Base-by-base conservation (phyloP, 2,113 vertebrate genomes). In the Peromyscus maniculatus region DNA sequence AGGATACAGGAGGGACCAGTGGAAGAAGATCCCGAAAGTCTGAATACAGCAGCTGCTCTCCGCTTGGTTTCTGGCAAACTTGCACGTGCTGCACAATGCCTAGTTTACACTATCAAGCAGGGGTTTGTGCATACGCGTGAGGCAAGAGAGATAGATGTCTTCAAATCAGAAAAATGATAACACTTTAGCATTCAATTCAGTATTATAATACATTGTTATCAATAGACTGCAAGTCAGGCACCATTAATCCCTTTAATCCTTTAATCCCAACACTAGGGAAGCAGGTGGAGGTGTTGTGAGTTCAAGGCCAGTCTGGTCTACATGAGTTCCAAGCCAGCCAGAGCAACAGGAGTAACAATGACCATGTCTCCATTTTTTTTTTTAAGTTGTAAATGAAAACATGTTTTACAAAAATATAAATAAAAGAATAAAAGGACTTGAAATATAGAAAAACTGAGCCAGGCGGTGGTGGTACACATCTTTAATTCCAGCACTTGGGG, bases 141-240 rank as follows among this genome's bases (percentile, higher is more conserved):
- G 74, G 87, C 74, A 87, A 74, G 10, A 57, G 33, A 94, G 16
- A 93, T 0, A 66, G 39, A 9, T 83, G 2, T 49, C 67, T 95
- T 95, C 52, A 94, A 89, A 96, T 89, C 8, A 64, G 24, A 59
- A 57, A 87, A 57, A 86, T 15, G n/a, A 67, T 17, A 92, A 87
- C 89, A 89, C n/a, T 39, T 36, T 3, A 92, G 90, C 46, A 93
- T 78, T 67, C 62, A 78, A 94, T 64, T 75, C 71, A 9, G 55
- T 43, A 57, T 66, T 95, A 78, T 64, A 75, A 93, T 21, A 79
- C 69, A 72, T 1, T 75, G 55, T 67, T n/a, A 72, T 10, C 52
- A 84, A 75, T 9, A 75, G 72, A 91, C 66, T 82, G 46, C 82
- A 84, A 84, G 1, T 3, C n/a, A 83, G 22, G 80, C 1, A 16